Evolutionary conservation across 2,888 invertebrate genomes (phyloP), one percentile per base, ranked within the genome.

Genomic region (Neoascia interrupta): DNA sequence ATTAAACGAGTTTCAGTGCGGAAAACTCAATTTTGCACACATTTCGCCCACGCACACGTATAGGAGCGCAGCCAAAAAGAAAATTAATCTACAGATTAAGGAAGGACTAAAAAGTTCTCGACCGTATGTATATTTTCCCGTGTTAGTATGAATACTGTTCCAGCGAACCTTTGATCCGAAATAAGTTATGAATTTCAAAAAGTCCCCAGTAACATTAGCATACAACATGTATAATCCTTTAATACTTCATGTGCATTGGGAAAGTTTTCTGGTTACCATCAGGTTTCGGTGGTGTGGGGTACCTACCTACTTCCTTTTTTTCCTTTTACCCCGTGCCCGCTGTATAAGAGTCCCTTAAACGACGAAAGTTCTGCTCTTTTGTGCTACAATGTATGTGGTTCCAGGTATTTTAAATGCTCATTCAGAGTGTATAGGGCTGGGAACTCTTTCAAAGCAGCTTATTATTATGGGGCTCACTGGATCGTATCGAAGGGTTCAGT

Each of bases 101-200:
- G n/a, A n/a, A n/a, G n/a, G n/a, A n/a, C n/a, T n/a, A n/a, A n/a
- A n/a, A n/a, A 21, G 10, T 23, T 23, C 11, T 19, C 10, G 19
- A 11, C 31, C 31, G 4, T 36, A 21, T 37, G 23, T 37, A 15
- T 37, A 10, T 49, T 36, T 53, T 53, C 53, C 21, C 53, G 23
- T 53, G 15, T 37, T 51, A 26, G 13, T 19, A n/a, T n/a, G n/a
- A n/a, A n/a, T n/a, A n/a, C n/a, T n/a, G n/a, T n/a, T n/a, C n/a
- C n/a, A n/a, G n/a, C n/a, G n/a, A n/a, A 13, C 61, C 43, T 53
- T 64, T 64, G 64, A 53, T 64, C 53, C 43, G 26, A 64, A 66
- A 56, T 56, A 56, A 56, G 37, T 56, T 66, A 36, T 56, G 47
- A 56, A 56, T 43, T 66, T 18, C 6, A 36, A 18, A 47, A 19